Conservation (phyloP, 1,140 invertebrate species). For the Cyphomyrmex costatus region DNA sequence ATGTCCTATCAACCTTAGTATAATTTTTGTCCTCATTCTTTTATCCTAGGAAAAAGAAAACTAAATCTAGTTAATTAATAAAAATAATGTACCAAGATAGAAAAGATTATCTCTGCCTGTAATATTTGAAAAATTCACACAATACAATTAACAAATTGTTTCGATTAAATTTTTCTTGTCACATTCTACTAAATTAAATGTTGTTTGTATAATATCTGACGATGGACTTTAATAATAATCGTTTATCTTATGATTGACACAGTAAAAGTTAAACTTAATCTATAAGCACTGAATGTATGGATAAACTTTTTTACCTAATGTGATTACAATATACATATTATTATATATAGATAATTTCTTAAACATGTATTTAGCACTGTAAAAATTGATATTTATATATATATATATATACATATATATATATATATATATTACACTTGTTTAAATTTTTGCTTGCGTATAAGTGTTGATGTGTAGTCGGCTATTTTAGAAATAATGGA, state of each 20-base stretch:
- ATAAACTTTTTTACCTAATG: slow-evolving; percentile 18
- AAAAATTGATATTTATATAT: slow-evolving; percentile 70
- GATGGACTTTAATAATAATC: background rate
- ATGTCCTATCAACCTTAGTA: slow-evolving; percentile 27
- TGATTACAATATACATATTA: slow-evolving; percentile 45
- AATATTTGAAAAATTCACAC: background rate
- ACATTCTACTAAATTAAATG: background rate
- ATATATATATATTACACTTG: slow-evolving; percentile 60
- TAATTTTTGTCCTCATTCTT: slow-evolving; percentile 5
- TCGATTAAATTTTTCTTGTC: slow-evolving; percentile 2
- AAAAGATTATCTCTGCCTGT: background rate
- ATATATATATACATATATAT: slow-evolving; percentile 63
- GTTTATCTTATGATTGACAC: background rate
- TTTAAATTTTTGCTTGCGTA: slow-evolving; percentile 69
- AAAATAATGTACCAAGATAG: slow-evolving; percentile 1
- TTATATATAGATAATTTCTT: slow-evolving; percentile 58
- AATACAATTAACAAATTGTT: background rate
- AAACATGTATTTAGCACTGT: slow-evolving; percentile 35
- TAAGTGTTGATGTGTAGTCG: slow-evolving; percentile 53
- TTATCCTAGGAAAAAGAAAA: background rate
- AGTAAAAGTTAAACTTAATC: slow-evolving; percentile 1
- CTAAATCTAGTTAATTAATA: background rate
- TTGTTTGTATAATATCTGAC: background rate
- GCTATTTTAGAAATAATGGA: slow-evolving; percentile 37
- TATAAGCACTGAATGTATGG: slow-evolving; percentile 8